A percentile compares a stretch with the other conserved stretches of the same genome.
These are phyloP conservation scores for Physocephala rufipes DNA, from an alignment of 2,888 invertebrate genomes.

Conservation along the genomic window DNA sequence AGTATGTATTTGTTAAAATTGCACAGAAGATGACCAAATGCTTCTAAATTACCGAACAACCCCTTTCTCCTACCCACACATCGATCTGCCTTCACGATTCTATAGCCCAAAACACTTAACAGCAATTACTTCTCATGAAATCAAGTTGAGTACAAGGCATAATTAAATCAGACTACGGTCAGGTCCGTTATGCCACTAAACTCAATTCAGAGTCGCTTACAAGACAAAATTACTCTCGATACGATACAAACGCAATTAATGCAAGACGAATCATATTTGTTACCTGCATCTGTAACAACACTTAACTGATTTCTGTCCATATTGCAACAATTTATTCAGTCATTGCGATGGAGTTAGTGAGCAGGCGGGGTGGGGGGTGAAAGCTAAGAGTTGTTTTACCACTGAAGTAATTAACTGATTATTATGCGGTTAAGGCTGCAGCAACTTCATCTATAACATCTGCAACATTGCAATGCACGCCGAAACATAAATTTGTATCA, in stretches of 20 bases:
- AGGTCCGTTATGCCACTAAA: not conserved
- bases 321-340: too few relatives aligned
- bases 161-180: not conserved
- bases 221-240: not conserved
- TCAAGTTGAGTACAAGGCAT: not conserved
- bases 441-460: too few relatives aligned
- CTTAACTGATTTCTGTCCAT: not conserved
- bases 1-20: too few relatives aligned
- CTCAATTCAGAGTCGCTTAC: not conserved
- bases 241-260: not conserved
- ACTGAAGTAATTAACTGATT: conserved; percentile 21
- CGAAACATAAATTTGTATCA: not conserved
- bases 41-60: too few relatives aligned
- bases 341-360: too few relatives aligned
- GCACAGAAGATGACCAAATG: too few relatives aligned
- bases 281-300: conserved; percentile 3
- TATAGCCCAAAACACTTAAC: not conserved
- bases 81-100: not conserved
- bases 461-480: not conserved
- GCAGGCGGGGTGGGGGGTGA: not conserved
- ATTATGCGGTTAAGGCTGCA: conserved; percentile 19
- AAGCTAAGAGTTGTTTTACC: not conserved
- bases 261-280: conserved; percentile 13
- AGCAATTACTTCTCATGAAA: not conserved
- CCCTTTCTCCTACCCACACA: not conserved